Conservation (phyloP, 2,888 invertebrate species). For the Acrobasis suavella region DNA sequence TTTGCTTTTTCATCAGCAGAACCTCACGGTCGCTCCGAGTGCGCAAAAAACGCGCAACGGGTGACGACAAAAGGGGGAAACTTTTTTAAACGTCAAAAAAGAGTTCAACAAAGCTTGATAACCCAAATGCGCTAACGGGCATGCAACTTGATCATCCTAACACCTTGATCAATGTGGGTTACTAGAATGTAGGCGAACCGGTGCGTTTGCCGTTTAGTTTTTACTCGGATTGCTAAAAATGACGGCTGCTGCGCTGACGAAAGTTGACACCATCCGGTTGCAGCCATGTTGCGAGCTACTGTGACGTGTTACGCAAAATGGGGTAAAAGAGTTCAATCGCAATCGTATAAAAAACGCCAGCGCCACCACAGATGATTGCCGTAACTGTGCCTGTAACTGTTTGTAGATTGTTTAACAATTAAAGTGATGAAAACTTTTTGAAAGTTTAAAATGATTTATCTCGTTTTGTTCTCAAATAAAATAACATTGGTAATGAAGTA, state of each 20-base stretch:
- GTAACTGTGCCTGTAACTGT: background rate
- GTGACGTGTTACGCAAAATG: constrained; percentile 11
- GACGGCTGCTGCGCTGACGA: constrained; percentile 58
- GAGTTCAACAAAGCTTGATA: constrained; percentile 61
- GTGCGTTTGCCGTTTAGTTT: constrained; percentile 51
- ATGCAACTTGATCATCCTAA: constrained; percentile 75
- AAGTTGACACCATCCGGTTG: constrained; percentile 72
- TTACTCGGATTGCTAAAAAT: constrained; percentile 65
- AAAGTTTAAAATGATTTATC: too few relatives aligned
- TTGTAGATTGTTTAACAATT: background rate
- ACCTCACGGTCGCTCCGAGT: constrained; percentile 24
- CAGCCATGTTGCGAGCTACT: constrained; percentile 27
- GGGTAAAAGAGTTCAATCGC: constrained; percentile 16
- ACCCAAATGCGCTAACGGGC: constrained; percentile 67
- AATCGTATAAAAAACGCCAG: background rate
- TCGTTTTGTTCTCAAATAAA: too few relatives aligned
- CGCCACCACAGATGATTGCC: background rate
- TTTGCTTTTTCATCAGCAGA: constrained; percentile 21
- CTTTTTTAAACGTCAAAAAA: constrained; percentile 58
- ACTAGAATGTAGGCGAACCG: constrained; percentile 62
- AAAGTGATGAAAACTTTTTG: too few relatives aligned
- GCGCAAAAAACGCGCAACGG: constrained; percentile 33
- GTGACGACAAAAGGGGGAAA: constrained; percentile 49
- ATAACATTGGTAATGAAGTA: too few relatives aligned
- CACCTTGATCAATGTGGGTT: constrained; percentile 82